Percentiles rank a stretch among this genome's conserved stretches.
Evolutionary conservation across 1,140 invertebrate species (phyloP).

Genomic region (Macrobrachium nipponense): DNA sequence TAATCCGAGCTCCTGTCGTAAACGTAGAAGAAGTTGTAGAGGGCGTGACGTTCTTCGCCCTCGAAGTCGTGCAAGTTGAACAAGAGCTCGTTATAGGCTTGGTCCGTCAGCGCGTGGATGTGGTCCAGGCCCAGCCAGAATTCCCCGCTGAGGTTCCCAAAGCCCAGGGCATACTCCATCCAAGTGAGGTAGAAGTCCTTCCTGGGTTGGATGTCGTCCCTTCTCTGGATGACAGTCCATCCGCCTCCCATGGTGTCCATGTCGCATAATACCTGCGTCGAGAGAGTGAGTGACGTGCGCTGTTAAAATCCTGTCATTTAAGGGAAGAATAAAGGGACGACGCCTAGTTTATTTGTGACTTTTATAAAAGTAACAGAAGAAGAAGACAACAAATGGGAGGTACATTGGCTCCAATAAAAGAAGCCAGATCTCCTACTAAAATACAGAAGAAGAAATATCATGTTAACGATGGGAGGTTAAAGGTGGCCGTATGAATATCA

Average conservation of each 20-base stretch:
- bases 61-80: conserved; percentile 66
- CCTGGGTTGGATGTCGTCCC: conserved; percentile 48
- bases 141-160: conserved; percentile 69
- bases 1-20: conserved; percentile 47
- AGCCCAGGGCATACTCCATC: conserved; percentile 71
- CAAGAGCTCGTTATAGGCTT: conserved; percentile 52
- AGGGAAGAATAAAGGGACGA: too few species aligned
- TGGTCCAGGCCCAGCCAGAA: conserved; percentile 68
- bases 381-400: too few species aligned
- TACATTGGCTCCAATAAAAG: too few species aligned
- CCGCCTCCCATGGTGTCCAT: conserved; percentile 65
- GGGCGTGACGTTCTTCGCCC: conserved; percentile 55
- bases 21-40: conserved; percentile 64
- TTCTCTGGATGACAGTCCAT: conserved; percentile 66
- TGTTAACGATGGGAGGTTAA: too few species aligned
- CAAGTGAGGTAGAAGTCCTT: conserved; percentile 67
- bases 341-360: too few species aligned
- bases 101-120: conserved; percentile 62
- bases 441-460: too few species aligned
- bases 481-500: too few species aligned
- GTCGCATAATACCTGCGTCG: conserved; percentile 65
- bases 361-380: too few species aligned
- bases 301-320: too few species aligned
- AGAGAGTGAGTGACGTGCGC: neutral
- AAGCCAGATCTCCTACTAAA: too few species aligned